Conservation (phyloP, 2,113 vertebrate genomes). For the Cyprinodon tularosa region DNA sequence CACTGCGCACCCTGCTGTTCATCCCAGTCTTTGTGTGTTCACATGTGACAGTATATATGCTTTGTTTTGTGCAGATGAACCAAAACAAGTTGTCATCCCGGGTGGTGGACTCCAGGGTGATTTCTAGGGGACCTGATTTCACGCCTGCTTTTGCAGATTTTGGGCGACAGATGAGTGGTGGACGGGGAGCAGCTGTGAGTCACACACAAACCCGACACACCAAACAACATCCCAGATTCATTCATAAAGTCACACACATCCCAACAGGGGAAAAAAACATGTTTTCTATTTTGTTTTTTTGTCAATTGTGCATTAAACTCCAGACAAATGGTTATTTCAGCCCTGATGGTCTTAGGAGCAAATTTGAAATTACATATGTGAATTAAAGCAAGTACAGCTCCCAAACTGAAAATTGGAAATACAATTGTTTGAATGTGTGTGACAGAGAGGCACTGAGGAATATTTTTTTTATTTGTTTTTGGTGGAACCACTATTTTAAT, state of each 20-base stretch:
- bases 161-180: slow-evolving; percentile 86
- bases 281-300: background rate
- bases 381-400: no score
- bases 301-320: no score
- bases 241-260: slow-evolving; percentile 27
- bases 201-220: background rate
- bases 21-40: background rate
- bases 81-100: slow-evolving; percentile 90
- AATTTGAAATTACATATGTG: no score
- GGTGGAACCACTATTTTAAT: no score
- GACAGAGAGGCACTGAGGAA: no score
- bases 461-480: no score
- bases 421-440: no score
- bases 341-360: no score
- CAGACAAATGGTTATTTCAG: no score
- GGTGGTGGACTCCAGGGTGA: slow-evolving; percentile 87
- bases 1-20: slow-evolving; percentile 75
- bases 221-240: background rate
- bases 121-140: slow-evolving; percentile 95
- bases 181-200: slow-evolving; percentile 91
- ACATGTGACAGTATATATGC: slow-evolving; percentile 20
- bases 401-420: no score
- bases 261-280: background rate
- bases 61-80: slow-evolving; percentile 84
- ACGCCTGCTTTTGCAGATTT: slow-evolving; percentile 98